Base-by-base conservation (phyloP, 2,797 vertebrate genomes). In the Euphonia xanthogaster region DNA sequence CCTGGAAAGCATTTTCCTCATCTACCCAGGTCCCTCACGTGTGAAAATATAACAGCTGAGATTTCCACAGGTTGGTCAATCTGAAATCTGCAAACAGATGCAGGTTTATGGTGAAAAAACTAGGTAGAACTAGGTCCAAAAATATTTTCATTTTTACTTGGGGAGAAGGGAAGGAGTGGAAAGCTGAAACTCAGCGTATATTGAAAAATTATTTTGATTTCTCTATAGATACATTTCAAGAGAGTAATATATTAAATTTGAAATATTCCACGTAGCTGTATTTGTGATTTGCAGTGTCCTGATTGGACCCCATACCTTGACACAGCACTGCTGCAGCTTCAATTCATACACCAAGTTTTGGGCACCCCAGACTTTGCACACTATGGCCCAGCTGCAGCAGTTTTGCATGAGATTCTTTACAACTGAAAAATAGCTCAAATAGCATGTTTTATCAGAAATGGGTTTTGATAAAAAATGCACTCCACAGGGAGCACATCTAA, bases 401-500 rank as follows among this genome's bases (percentile, higher is more conserved):
- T 28, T 90, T 87, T 73, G 25, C 50, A 28, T 42, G 74, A 70
- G 50, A 62, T 53, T 40, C 61, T 77, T 88, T 72, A 86, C n/a
- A 72, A 83, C 54, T 45, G 57, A 84, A 77, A 92, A 96, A 66
- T 30, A 85, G 66, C 65, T 68, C 75, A 80, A 80, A 74, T 86
- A 89, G 31, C 33, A 40, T 42, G 63, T 86, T 91, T 89, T 86
- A 80, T 80, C 68, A 75, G 68, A 95, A 89, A 91, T 58, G 17
- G 5, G 1, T 61, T 89, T 74, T 75, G 53, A 94, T 78, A 84
- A 78, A 78, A 87, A 77, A 72, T 31, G 57, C 25, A 2, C 92
- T 94, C 93, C 42, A 4, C 75, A 24, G 92, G 94, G 86, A 93
- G 75, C 33, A 37, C 15, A 0, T 80, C 81, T 93, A 62, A 92